These are phyloP conservation scores for Helicoverpa assulta DNA, from an alignment of 2,888 invertebrate species.

Conservation along the genomic window DNA sequence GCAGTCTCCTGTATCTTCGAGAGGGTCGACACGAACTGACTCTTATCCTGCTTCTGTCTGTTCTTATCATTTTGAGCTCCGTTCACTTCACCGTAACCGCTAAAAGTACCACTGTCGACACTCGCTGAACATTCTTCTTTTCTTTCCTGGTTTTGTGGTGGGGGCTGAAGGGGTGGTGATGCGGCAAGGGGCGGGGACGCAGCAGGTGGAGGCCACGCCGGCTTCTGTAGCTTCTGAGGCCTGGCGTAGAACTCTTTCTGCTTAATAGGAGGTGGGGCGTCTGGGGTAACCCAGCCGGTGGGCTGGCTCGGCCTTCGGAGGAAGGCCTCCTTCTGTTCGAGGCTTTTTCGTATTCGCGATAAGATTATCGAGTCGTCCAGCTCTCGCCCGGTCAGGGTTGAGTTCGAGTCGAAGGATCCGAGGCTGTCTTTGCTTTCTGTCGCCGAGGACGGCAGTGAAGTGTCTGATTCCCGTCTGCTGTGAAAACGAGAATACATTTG, in stretches of 20 bases:
- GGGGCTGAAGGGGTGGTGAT: slow-evolving; percentile 90
- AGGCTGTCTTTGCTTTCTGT: slow-evolving; percentile 92
- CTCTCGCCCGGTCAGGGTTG: slow-evolving; percentile 92
- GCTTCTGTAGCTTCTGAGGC: slow-evolving; percentile 93
- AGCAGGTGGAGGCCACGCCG: slow-evolving; percentile 92
- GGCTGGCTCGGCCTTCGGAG: slow-evolving; percentile 93
- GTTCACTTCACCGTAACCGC: slow-evolving; percentile 86
- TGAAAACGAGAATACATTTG: slow-evolving; percentile 47
- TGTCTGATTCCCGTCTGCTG: slow-evolving; percentile 91
- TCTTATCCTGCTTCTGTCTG: slow-evolving; percentile 84
- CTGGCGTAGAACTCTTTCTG: slow-evolving; percentile 94
- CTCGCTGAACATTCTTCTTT: slow-evolving; percentile 87
- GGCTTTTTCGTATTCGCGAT: slow-evolving; percentile 94
- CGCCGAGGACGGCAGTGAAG: slow-evolving; percentile 91
- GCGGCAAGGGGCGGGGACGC: slow-evolving; percentile 86
- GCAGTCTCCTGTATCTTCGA: slow-evolving; percentile 92
- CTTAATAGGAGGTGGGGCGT: slow-evolving; percentile 88
- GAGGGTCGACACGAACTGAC: slow-evolving; percentile 90
- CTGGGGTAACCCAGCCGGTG: slow-evolving; percentile 90
- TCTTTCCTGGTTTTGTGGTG: slow-evolving; percentile 72
- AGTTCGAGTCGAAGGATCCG: slow-evolving; percentile 92
- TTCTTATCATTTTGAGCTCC: slow-evolving; percentile 80
- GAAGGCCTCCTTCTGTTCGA: slow-evolving; percentile 97
- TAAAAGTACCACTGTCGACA: slow-evolving; percentile 86
- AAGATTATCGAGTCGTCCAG: slow-evolving; percentile 93